phyloP scores from a whole-genome alignment of 2,888 invertebrate genomes.

The Ochropleura plecta region DNA sequence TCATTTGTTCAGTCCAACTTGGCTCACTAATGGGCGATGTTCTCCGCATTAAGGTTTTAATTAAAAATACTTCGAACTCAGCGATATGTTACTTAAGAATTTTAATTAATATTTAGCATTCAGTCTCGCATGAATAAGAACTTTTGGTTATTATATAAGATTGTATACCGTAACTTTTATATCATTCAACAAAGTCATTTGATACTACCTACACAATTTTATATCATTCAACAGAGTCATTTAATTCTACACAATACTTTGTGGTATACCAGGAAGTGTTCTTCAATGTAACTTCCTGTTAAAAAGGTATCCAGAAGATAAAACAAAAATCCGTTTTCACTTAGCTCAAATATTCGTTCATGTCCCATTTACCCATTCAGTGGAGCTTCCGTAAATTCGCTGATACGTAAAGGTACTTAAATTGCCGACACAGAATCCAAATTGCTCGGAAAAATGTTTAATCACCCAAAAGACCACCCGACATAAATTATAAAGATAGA shows the following conservation, averaged over 20 bases:
- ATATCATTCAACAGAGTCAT: not conserved
- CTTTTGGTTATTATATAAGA: not conserved
- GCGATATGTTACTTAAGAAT: slow-evolving; percentile 48
- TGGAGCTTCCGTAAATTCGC: slow-evolving; percentile 37
- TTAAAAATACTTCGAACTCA: slow-evolving; percentile 50
- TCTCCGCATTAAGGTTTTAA: slow-evolving; percentile 49
- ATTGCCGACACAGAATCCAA: slow-evolving; percentile 53
- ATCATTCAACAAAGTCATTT: not conserved
- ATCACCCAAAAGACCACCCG: slow-evolving; percentile 49
- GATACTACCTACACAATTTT: not conserved
- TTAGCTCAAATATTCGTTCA: slow-evolving; percentile 14
- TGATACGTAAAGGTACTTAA: slow-evolving; percentile 35
- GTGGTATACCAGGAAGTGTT: not conserved
- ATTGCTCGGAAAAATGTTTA: slow-evolving; percentile 63
- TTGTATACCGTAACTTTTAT: not conserved
- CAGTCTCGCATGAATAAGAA: slow-evolving; percentile 22
- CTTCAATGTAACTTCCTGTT: not conserved
- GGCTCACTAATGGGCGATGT: slow-evolving; percentile 29
- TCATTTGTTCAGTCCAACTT: slow-evolving; percentile 36
- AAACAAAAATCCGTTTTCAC: not conserved
- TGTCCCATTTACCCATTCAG: slow-evolving; percentile 27
- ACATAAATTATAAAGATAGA: slow-evolving; percentile 62
- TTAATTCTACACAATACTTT: slow-evolving; percentile 7
- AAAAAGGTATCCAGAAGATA: not conserved
- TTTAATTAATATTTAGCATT: slow-evolving; percentile 48